These are phyloP conservation scores for Drosophila virilis DNA, from an alignment of 1,140 invertebrate species.

Conservation along the genomic window DNA sequence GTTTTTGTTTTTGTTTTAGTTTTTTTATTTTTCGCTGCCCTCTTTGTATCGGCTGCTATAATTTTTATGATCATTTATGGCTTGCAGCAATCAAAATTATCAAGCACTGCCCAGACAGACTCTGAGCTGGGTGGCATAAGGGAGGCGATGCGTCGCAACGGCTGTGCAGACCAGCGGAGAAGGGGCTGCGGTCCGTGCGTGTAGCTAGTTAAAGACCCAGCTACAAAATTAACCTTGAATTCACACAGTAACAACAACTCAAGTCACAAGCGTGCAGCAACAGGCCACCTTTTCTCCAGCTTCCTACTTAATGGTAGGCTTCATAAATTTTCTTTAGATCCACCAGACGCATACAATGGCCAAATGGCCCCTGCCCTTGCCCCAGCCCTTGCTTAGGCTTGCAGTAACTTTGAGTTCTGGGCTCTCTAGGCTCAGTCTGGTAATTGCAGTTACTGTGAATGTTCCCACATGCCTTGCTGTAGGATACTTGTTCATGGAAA, in stretches of 20 bases:
- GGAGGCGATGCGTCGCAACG: conserved; percentile 15
- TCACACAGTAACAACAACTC: conserved; percentile 54
- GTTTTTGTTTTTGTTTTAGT: conserved; percentile 19
- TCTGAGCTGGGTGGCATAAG: conserved; percentile 25
- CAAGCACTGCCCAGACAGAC: conserved; percentile 45
- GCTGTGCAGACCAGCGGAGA: background rate
- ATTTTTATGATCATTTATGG: conserved; percentile 83
- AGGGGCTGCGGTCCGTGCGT: conserved; percentile 51
- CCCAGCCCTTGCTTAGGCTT: conserved; percentile 21
- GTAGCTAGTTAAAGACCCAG: conserved; percentile 74
- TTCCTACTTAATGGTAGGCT: conserved; percentile 79
- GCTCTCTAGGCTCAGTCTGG: conserved; percentile 31
- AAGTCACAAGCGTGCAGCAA: conserved; percentile 17
- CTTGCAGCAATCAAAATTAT: conserved; percentile 81
- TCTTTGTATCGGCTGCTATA: conserved; percentile 72
- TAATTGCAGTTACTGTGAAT: conserved; percentile 83
- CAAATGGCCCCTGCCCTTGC: conserved; percentile 38
- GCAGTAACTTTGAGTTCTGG: background rate
- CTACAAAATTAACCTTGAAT: conserved; percentile 80
- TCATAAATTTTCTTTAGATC: conserved; percentile 81
- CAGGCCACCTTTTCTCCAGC: conserved; percentile 42
- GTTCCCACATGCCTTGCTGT: conserved; percentile 79
- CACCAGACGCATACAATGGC: conserved; percentile 36
- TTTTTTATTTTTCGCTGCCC: conserved; percentile 31
- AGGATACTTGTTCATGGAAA: conserved; percentile 83